A percentile compares a stretch with the other conserved stretches of the same genome.
Evolutionary conservation across 2,797 vertebrate genomes (phyloP).

Genomic region (Rhinatrema bivittatum): DNA sequence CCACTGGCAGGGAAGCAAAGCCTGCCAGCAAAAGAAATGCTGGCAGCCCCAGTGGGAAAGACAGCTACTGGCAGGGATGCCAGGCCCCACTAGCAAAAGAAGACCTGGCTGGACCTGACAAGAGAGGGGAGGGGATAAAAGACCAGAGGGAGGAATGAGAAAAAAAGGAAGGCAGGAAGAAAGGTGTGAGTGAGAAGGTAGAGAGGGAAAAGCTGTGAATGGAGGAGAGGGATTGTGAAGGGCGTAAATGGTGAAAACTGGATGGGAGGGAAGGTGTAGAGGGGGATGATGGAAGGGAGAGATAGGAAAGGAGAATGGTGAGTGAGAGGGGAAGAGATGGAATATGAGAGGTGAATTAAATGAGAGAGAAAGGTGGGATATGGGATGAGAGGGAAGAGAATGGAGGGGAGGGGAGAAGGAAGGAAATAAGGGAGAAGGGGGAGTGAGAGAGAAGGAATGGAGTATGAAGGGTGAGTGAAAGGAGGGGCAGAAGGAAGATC

Average conservation of each 20-base stretch:
- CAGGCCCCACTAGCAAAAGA: no score
- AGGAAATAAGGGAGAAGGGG: background rate
- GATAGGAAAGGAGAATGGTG: background rate
- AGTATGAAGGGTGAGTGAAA: conserved; percentile 31
- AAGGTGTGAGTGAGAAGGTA: background rate
- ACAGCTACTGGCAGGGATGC: no score
- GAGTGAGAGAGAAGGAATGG: background rate
- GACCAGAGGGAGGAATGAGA: no score
- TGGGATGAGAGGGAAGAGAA: background rate
- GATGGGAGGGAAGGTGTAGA: background rate
- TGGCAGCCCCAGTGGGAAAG: no score
- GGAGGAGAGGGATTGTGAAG: background rate
- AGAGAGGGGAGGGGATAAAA: no score
- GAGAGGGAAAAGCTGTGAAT: no score
- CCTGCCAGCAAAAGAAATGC: no score
- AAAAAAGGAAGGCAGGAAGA: background rate
- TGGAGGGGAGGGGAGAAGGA: background rate
- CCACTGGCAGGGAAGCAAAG: no score
- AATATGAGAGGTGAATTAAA: background rate
- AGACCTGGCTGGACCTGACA: no score
- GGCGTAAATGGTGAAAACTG: no score
- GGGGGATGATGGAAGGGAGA: background rate
- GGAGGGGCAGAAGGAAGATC: no score
- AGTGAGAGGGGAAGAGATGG: background rate
- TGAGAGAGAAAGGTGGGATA: background rate